Evolutionary conservation across 2,888 invertebrate species (phyloP), one percentile per base, ranked within the genome.

Genomic region (Resseliella maxima): DNA sequence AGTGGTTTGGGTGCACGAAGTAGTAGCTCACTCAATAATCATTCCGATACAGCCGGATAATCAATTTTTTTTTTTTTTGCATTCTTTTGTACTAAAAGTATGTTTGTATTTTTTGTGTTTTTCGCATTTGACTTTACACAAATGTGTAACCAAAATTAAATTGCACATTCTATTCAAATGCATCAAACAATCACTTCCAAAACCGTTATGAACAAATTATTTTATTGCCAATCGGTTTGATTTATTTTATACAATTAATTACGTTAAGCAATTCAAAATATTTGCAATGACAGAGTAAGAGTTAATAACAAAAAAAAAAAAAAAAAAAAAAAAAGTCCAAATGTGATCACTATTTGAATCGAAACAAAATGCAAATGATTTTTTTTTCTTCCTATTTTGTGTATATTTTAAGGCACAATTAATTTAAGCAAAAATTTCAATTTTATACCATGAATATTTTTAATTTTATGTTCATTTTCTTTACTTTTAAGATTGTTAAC

Each of bases 21-120:
- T 46, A 89, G 90, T 0, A 5, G 92, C 91, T 3, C 92, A 92
- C 92, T 92, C 92, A 86, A 92, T 91, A 87, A 90, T 92, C 86
- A 87, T 87, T 50, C 87, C 87, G 31, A 88, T 87, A 59, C 87
- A 87, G 90, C 90, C 88, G 92, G 92, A 88, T 92, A 91, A 88
- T 50, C 91, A 92, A 89, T 91, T 92, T 87, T 91, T 89, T 89
- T 81, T 36, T 41, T 6, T 3, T 72, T n/a, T 31, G 1, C 35
- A 27, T 31, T 27, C 59, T n/a, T n/a, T n/a, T n/a, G n/a, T n/a
- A n/a, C n/a, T n/a, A n/a, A n/a, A n/a, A n/a, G n/a, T n/a, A n/a
- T n/a, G n/a, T n/a, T n/a, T n/a, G n/a, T n/a, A n/a, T n/a, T n/a
- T n/a, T n/a, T n/a, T n/a, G n/a, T n/a, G n/a, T n/a, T n/a, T n/a